These are phyloP conservation scores for Elymnias hypermnestra DNA, from an alignment of 1,140 invertebrate genomes.

Conservation along the genomic window DNA sequence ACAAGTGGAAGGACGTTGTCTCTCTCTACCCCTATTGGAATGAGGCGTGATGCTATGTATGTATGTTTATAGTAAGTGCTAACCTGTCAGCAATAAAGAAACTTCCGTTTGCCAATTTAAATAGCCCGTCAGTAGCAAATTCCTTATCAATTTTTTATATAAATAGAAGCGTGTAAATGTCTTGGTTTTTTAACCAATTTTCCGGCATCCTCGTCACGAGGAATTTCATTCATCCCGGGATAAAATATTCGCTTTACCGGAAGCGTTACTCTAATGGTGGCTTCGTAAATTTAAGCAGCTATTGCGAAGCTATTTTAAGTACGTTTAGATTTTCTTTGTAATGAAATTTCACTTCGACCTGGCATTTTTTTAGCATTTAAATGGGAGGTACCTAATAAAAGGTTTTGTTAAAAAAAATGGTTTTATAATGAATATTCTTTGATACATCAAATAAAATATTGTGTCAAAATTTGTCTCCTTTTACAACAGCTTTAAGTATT, in stretches of 20 bases:
- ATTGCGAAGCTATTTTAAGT: not conserved
- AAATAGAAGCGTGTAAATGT: constrained; percentile 5
- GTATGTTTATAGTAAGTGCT: too few relatives aligned
- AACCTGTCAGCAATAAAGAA: too few relatives aligned
- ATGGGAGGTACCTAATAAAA: not conserved
- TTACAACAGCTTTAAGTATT: too few relatives aligned
- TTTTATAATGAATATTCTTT: not conserved
- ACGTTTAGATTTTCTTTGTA: not conserved
- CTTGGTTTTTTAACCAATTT: constrained; percentile 12
- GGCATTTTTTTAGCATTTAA: not conserved
- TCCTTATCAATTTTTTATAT: not conserved
- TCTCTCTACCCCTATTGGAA: too few relatives aligned
- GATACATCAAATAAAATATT: not conserved
- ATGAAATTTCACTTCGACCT: not conserved
- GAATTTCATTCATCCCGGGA: constrained; percentile 4
- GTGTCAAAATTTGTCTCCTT: too few relatives aligned
- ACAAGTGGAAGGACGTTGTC: too few relatives aligned
- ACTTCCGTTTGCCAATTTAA: constrained; percentile 1
- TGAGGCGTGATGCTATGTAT: too few relatives aligned
- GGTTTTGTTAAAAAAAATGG: too few relatives aligned
- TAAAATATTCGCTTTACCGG: constrained; percentile 2
- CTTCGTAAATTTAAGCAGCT: constrained; percentile 3
- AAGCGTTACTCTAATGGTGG: not conserved
- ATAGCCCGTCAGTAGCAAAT: not conserved
- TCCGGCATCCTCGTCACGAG: constrained; percentile 6